Evolutionary conservation across 2,113 vertebrate genomes (phyloP), one percentile per base, ranked within the genome.

Genomic region (Calonectris borealis): DNA sequence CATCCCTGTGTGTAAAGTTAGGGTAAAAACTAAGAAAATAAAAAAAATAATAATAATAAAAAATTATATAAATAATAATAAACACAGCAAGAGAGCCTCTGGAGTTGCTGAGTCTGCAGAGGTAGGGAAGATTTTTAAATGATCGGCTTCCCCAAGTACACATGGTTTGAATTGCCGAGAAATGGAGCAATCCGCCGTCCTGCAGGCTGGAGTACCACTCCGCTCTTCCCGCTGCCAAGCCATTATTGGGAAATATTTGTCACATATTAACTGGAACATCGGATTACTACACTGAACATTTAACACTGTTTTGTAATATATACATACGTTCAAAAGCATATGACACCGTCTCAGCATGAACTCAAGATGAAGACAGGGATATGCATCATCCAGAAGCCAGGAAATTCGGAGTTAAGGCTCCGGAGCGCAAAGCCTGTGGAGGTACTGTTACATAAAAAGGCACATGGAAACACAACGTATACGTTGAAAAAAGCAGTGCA

Each of bases 211-310:
- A 88, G 90, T 46, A 93, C 69, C 86, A 38, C 90, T 48, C 48
- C 1, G 12, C 87, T 96, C 51, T 5, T 46, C 64, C 91, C 10
- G 27, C 86, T 93, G 90, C 94, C 93, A 93, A 96, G 90, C 91
- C 71, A 7, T 79, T 82, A 95, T 91, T 96, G 94, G 92, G 94
- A 97, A 96, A 96, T 96, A 96, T 87, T 94, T 96, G 95, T 94
- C 97, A 95, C 92, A 90, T 96, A 92, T 96, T 96, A 97, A 91
- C 88, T 94, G 94, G 94, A 89, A 95, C 96, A 96, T 93, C 92
- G 34, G 90, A 83, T 96, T 90, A 96, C 91, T 95, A 54, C 86
- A 36, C 85, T 16, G 49, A 90, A 71, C 90, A 64, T 92, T 95
- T 91, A 84, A 90, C 76, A 66, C 84, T 60, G 57, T 38, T 96